These are phyloP conservation scores for Galaxias olidus DNA, from an alignment of 2,797 vertebrate species.

Conservation along the genomic window DNA sequence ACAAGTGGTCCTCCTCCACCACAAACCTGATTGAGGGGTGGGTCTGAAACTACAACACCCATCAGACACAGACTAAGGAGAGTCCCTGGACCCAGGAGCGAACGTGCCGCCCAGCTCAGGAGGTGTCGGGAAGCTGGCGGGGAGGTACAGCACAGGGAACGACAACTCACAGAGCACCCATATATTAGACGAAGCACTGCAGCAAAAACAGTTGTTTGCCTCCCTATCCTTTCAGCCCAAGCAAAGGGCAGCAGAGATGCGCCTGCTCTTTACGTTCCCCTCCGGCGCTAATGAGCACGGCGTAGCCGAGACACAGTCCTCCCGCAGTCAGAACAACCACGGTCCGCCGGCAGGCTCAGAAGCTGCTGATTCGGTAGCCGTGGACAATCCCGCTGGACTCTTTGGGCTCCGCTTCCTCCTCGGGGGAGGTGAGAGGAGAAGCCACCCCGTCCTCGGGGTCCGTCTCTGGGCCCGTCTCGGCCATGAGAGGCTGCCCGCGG, in stretches of 20 bases:
- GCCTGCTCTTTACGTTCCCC: slow-evolving; percentile 13
- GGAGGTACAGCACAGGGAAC: slow-evolving; percentile 42
- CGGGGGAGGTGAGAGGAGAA: slow-evolving; percentile 24
- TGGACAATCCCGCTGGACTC: slow-evolving; percentile 52
- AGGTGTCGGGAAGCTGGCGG: slow-evolving; percentile 37
- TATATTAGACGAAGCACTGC: slow-evolving; percentile 47
- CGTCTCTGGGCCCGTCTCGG: slow-evolving; percentile 69
- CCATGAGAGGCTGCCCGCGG: slow-evolving; percentile 81
- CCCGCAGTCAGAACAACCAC: background rate
- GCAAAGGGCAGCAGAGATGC: slow-evolving; percentile 36
- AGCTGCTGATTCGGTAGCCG: slow-evolving; percentile 71
- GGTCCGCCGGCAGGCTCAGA: slow-evolving; percentile 44
- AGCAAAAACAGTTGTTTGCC: slow-evolving; percentile 28
- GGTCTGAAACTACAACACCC: slow-evolving; percentile 13
- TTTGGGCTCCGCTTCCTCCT: slow-evolving; percentile 26
- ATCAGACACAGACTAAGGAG: slow-evolving; percentile 13
- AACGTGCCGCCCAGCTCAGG: slow-evolving; percentile 41
- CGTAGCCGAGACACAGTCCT: background rate
- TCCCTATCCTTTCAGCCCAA: slow-evolving; percentile 24
- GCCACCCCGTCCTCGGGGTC: slow-evolving; percentile 68
- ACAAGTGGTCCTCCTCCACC: no score
- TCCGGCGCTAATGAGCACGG: slow-evolving; percentile 14
- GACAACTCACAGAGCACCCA: slow-evolving; percentile 58
- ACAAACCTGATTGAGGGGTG: slow-evolving; percentile 15
- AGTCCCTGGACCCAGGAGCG: slow-evolving; percentile 32